phyloP scores from a whole-genome alignment of 2,113 vertebrate species.

The Poeciliopsis prolifica region DNA sequence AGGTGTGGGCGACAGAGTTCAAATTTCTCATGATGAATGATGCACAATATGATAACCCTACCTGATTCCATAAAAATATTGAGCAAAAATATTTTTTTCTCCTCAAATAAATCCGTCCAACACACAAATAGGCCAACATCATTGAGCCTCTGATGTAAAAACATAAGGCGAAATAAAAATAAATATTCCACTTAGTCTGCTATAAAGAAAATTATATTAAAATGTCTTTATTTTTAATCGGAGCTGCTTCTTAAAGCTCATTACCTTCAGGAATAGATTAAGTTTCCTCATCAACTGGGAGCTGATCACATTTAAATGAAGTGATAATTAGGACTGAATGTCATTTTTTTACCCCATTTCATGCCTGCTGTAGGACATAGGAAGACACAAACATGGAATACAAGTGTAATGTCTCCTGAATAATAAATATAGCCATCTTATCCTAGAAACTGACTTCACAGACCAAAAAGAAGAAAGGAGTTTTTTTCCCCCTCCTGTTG shows the following conservation, averaged over 20 bases:
- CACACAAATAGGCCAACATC: neutral
- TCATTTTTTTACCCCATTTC: constrained; percentile 25
- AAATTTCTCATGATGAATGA: no score
- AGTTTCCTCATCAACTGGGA: constrained; percentile 15
- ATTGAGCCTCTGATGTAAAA: neutral
- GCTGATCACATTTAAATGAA: constrained; percentile 21
- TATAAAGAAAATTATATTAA: neutral
- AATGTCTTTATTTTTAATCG: neutral
- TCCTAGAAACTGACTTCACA: neutral
- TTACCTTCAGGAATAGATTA: constrained; percentile 17
- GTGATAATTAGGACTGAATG: constrained; percentile 33
- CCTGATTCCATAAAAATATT: neutral
- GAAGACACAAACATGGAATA: neutral
- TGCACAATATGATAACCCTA: no score
- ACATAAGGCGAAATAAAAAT: neutral
- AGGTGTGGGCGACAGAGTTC: no score
- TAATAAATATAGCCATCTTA: neutral
- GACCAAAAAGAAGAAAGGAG: constrained; percentile 27
- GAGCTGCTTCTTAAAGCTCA: constrained; percentile 12
- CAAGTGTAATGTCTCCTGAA: neutral
- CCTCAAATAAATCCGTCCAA: neutral
- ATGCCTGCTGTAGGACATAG: constrained; percentile 6
- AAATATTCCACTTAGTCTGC: neutral
- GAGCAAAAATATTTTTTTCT: neutral
- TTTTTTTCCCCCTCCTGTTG: neutral